Base-by-base conservation (phyloP, 2,113 vertebrate genomes). In the Mellivora capensis region DNA sequence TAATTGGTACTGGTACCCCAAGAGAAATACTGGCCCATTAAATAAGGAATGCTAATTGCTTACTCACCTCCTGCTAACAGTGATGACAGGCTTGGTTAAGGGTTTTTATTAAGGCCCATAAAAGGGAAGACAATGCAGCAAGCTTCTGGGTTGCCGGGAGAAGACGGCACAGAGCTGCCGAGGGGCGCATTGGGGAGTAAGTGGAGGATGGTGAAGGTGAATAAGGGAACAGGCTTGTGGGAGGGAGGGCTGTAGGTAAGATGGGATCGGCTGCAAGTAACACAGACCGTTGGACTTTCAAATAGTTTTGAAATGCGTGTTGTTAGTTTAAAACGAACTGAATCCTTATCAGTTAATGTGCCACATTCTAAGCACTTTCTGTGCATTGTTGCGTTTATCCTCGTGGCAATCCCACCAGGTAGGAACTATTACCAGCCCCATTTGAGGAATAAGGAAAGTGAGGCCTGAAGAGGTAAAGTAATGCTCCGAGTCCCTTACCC, bases 101-200 rank as follows among this genome's bases (percentile, higher is more conserved):
- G 52, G 74, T 82, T 97, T 94, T 91, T 95, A 91, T 82, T 87
- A 85, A 93, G 77, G 37, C n/a, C 37, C 85, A 61, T 81, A 87
- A 94, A 96, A 83, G 93, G 49, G 69, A 92, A 97, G 59, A n/a
- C 21, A 31, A 18, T 27, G 76, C n/a, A 42, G 76, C 71, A 80
- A 74, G 54, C 21, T 74, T 76, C 93, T 42, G 34, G 12, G 5
- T 81, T 84, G 54, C 34, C 39, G 21, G 74, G 76, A 93, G 47
- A 94, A 94, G 54, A 29, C 5, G 64, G 74, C 27, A 39, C n/a
- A 18, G 6, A 18, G 77, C n/a, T 29, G 69, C 69, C 21, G 52
- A 84, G 84, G 1, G 3, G 10, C 13, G 6, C 1, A 12, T 2
- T 12, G 42, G 20, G 71, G 34, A 31, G n/a, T 9, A 42, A 44